Base-by-base conservation (phyloP, 2,888 invertebrate genomes). In the Eilema sororculum region DNA sequence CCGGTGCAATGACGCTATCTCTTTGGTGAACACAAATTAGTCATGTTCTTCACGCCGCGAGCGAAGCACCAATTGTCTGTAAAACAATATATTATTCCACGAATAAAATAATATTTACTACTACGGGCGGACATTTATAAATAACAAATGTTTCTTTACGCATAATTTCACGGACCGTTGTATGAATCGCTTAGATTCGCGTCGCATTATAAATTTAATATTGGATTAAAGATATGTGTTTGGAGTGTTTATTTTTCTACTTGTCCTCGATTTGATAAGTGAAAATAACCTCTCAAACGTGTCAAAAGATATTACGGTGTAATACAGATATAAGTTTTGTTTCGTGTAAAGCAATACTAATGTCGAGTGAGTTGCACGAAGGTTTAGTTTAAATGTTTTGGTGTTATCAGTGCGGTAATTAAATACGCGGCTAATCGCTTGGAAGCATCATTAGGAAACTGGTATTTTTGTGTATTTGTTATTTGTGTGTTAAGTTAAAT, bases 1-100 rank as follows among this genome's bases (percentile, higher is more conserved):
- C 81, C 76, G 77, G 82, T 80, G 63, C 61, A 63, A 71, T 69
- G 75, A 74, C 69, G 80, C 76, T 80, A 81, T 80, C 80, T 78
- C 24, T 58, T 69, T 65, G 46, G 58, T 64, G 59, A 56, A 66
- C 74, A 69, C 69, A 64, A 72, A 65, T 76, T 76, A 81, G 79
- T 80, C 79, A 74, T 69, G 70, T 67, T 65, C 25, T 16, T n/a
- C 24, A 58, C 33, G 16, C 37, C 72, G 68, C 16, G 65, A 63
- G 68, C 52, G 68, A 56, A 24, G 22, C 65, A 72, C 72, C 46
- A 8, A 65, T 65, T 52, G 52, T 58, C 24, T n/a, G 70, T 52
- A 28, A 20, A 68, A 71, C 33, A 69, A 25, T 20, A 59, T n/a
- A 57, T 41, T 25, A 60, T 60, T 46, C 13, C 58, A 37, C 58